A percentile compares a stretch with the other conserved stretches of the same genome.
Evolutionary conservation across 2,797 vertebrate species (phyloP).

Genomic region (Alectoris magna): DNA sequence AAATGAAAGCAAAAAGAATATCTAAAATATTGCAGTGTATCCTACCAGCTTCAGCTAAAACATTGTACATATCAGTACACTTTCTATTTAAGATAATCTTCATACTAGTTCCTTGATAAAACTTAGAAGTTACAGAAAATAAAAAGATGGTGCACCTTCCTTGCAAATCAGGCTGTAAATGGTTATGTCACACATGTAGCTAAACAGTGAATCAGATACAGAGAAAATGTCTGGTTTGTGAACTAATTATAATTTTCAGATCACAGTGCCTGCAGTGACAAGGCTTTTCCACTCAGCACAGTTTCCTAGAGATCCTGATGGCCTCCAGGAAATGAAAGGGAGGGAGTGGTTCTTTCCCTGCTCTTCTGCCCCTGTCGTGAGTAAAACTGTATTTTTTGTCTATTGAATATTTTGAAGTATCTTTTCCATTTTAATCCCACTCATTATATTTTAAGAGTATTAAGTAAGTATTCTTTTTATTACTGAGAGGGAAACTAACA

Average conservation of each 20-base stretch:
- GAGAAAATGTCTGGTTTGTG: neutral
- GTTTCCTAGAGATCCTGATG: neutral
- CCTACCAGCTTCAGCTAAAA: neutral
- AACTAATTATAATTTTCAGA: neutral
- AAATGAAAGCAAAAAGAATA: neutral
- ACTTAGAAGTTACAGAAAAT: neutral
- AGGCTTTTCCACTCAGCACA: neutral
- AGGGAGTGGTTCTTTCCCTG: neutral
- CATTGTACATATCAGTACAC: neutral
- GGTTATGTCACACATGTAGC: neutral
- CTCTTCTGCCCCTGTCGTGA: neutral
- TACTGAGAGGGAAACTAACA: neutral
- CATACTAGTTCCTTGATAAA: neutral
- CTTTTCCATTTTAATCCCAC: neutral
- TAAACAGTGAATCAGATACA: neutral
- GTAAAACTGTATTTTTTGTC: neutral
- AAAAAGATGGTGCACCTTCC: neutral
- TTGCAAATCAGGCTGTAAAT: neutral
- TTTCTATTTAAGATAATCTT: neutral
- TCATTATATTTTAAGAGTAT: neutral
- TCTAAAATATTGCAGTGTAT: fast-evolving
- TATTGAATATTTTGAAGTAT: neutral
- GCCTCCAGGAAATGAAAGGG: neutral
- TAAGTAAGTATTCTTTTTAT: neutral
- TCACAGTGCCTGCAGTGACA: neutral